These are phyloP conservation scores for Diplogasteroides magnus DNA, from an alignment of 1,140 invertebrate species.

Conservation along the genomic window DNA sequence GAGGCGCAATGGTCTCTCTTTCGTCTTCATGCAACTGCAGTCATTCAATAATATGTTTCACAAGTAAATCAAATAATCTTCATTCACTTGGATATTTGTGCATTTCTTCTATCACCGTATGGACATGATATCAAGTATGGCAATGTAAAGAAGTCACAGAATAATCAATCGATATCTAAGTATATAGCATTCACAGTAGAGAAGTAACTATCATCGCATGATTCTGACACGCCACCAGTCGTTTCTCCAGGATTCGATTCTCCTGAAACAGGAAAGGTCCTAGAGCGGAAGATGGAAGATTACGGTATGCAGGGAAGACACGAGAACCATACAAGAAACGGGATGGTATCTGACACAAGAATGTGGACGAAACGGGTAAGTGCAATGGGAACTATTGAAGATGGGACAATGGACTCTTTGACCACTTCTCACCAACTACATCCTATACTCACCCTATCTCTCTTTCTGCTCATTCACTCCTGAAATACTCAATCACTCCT, in stretches of 20 bases:
- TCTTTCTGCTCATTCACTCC: background rate
- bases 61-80: too few species aligned
- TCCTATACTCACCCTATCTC: background rate
- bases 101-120: too few species aligned
- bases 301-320: slow-evolving; percentile 8
- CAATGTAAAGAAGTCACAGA: too few species aligned
- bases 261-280: slow-evolving; percentile 21
- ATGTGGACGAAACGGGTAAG: background rate
- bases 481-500: background rate
- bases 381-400: background rate
- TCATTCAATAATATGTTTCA: too few species aligned
- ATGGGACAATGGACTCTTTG: background rate
- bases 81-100: too few species aligned
- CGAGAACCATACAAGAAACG: too few species aligned
- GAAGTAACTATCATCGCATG: slow-evolving; percentile 29
- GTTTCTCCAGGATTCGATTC: slow-evolving; percentile 26
- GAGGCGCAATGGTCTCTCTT: too few species aligned
- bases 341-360: slow-evolving; percentile 9
- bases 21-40: too few species aligned
- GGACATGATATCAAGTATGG: too few species aligned
- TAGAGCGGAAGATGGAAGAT: slow-evolving; percentile 7
- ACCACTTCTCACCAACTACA: background rate
- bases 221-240: slow-evolving; percentile 26
- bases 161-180: too few species aligned
- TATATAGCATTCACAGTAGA: too few species aligned